phyloP scores from a whole-genome alignment of 2,888 invertebrate species.

The Limenitis camilla region DNA sequence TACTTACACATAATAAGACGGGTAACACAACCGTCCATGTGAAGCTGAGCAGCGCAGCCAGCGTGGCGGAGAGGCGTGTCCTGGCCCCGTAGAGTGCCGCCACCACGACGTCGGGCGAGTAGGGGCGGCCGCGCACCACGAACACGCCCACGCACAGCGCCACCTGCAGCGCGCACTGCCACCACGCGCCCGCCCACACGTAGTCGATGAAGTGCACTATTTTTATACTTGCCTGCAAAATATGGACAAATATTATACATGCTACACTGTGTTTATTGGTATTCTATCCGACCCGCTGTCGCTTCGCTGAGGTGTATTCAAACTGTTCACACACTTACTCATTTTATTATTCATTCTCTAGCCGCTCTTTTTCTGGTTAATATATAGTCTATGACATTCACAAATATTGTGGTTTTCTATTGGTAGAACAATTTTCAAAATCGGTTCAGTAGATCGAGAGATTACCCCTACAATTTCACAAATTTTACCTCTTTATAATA shows the following conservation, averaged over 20 bases:
- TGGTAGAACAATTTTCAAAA: too few relatives aligned
- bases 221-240: slow-evolving; percentile 79
- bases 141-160: slow-evolving; percentile 87
- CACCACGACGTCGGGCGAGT: slow-evolving; percentile 82
- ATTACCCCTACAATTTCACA: too few relatives aligned
- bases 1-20: slow-evolving; percentile 83
- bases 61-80: slow-evolving; percentile 54
- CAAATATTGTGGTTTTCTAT: too few relatives aligned
- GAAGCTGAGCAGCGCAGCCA: slow-evolving; percentile 83
- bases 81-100: slow-evolving; percentile 61
- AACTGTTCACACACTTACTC: too few relatives aligned
- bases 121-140: slow-evolving; percentile 89
- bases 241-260: background rate
- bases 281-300: too few relatives aligned
- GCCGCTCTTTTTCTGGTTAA: too few relatives aligned
- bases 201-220: slow-evolving; percentile 91
- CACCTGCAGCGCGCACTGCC: slow-evolving; percentile 86
- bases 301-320: too few relatives aligned
- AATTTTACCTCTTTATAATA: too few relatives aligned
- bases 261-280: too few relatives aligned
- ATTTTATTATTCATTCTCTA: too few relatives aligned
- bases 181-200: slow-evolving; percentile 89
- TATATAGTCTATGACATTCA: too few relatives aligned
- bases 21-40: slow-evolving; percentile 92
- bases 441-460: too few relatives aligned